Percentiles rank a stretch among this genome's conserved stretches.
phyloP scores from a whole-genome alignment of 2,797 vertebrate species.

The Premnoplex brunnescens region DNA sequence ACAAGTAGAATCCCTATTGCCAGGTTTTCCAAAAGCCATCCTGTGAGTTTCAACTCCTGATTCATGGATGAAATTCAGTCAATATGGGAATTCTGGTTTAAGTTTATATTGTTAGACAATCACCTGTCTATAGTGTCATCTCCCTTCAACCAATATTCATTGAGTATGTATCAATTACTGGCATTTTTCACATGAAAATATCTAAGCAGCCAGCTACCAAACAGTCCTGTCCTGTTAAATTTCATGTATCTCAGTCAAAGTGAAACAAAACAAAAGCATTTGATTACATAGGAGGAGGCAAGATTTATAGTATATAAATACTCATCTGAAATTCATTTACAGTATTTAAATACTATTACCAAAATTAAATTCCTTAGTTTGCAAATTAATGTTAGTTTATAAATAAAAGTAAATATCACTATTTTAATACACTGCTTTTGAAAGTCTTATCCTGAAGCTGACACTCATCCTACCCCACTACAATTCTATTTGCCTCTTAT shows the following conservation, averaged over 20 bases:
- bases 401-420: neutral
- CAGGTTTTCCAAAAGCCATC: neutral
- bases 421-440: neutral
- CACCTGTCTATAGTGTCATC: neutral
- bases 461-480: neutral
- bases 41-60: neutral
- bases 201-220: neutral
- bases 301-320: neutral
- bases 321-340: neutral
- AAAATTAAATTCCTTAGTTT: neutral
- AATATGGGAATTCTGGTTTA: neutral
- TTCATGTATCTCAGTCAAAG: neutral
- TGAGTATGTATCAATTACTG: neutral
- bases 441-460: neutral
- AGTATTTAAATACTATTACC: neutral
- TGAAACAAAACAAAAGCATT: neutral
- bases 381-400: neutral
- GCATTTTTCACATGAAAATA: neutral
- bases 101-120: neutral
- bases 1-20: neutral
- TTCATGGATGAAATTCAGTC: neutral
- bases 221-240: neutral
- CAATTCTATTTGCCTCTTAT: neutral
- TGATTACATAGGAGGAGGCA: neutral
- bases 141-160: neutral